Evolutionary conservation across 2,888 invertebrate species (phyloP).

Genomic region (Phengaris arion): DNA sequence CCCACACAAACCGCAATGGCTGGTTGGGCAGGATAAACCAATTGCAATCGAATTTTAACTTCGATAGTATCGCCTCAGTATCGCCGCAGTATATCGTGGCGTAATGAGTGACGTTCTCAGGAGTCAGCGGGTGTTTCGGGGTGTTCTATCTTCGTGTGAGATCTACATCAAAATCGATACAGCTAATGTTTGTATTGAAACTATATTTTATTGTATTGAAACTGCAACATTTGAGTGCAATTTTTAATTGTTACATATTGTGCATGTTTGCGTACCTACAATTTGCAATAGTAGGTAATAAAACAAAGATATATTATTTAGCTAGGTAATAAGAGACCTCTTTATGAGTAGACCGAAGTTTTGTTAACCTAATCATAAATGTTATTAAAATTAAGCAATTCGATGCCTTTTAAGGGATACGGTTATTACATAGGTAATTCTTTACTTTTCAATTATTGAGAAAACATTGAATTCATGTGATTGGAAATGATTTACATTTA

Average conservation of each 20-base stretch:
- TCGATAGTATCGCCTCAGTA: slow-evolving; percentile 50
- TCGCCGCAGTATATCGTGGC: slow-evolving; percentile 45
- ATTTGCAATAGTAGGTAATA: no score
- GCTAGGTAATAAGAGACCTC: no score
- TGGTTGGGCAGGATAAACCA: slow-evolving; percentile 52
- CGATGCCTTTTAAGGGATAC: no score
- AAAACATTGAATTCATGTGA: no score
- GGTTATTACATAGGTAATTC: no score
- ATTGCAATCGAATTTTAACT: slow-evolving; percentile 60
- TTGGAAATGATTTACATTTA: no score
- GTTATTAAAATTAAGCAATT: no score
- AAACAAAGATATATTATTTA: no score
- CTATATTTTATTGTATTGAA: slow-evolving; percentile 30
- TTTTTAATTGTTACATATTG: no score
- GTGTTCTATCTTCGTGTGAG: slow-evolving; percentile 72
- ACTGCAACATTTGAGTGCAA: slow-evolving; percentile 28
- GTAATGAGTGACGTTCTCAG: slow-evolving; percentile 72
- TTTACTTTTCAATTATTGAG: no score
- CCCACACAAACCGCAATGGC: slow-evolving; percentile 65
- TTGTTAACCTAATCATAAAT: no score
- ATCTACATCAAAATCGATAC: slow-evolving; percentile 61
- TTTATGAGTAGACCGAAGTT: no score
- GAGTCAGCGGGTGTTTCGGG: slow-evolving; percentile 61
- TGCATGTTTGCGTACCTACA: not conserved
- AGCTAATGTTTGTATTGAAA: slow-evolving; percentile 39